These are phyloP conservation scores for Gibbula magus DNA, from an alignment of 2,888 invertebrate genomes.

Conservation along the genomic window DNA sequence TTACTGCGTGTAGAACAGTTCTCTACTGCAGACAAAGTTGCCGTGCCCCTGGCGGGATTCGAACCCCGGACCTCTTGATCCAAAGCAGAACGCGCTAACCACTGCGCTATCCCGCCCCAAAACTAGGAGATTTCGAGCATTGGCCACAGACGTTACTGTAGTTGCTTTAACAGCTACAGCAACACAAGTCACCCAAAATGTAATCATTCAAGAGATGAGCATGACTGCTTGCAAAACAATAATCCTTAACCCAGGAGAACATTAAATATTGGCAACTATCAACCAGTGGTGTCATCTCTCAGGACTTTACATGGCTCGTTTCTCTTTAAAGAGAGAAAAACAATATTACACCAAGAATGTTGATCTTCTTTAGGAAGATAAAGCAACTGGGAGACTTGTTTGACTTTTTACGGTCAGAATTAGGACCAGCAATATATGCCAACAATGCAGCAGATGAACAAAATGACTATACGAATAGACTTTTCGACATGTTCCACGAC, in stretches of 20 bases:
- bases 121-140: too few relatives aligned
- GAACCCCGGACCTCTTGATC: too few relatives aligned
- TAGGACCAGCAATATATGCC: neutral
- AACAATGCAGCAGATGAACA: constrained; percentile 2
- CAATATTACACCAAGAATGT: constrained; percentile 5
- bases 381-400: constrained; percentile 1
- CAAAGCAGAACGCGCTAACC: too few relatives aligned
- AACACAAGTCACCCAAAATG: neutral
- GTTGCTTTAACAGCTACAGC: constrained; percentile 26
- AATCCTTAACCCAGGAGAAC: constrained; percentile 24
- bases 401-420: neutral
- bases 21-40: too few relatives aligned
- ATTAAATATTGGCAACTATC: constrained; percentile 21
- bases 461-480: constrained; percentile 22
- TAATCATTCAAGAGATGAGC: constrained; percentile 20
- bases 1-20: too few relatives aligned
- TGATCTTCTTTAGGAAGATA: constrained; percentile 19
- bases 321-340: constrained; percentile 4
- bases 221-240: constrained; percentile 9
- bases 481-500: too few relatives aligned
- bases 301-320: constrained; percentile 28
- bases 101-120: too few relatives aligned
- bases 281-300: too few relatives aligned
- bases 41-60: too few relatives aligned
- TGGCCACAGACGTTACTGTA: neutral